Conservation (phyloP, 2,113 vertebrate genomes). For the Hirundichthys speculiger region DNA sequence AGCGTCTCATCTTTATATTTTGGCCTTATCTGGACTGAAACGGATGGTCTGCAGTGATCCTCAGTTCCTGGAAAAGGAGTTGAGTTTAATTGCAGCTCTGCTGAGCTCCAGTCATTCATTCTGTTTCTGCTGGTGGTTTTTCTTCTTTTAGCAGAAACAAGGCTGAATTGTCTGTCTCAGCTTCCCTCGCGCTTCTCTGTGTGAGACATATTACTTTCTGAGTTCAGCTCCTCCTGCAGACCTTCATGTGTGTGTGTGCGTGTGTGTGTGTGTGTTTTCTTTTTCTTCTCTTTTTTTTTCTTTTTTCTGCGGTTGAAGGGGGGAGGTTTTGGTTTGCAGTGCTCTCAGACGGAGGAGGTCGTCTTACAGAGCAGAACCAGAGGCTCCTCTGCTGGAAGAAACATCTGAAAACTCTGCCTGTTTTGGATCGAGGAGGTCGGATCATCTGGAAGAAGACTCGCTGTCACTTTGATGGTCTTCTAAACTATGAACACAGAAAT, state of each 20-base stretch:
- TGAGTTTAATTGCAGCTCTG: conserved; percentile 4
- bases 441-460: no score
- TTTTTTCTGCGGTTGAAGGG: conserved; percentile 57
- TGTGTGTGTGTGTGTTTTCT: neutral
- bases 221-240: conserved; percentile 52
- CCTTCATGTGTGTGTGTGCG: conserved; percentile 11
- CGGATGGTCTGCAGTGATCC: conserved; percentile 23
- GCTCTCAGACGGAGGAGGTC: conserved; percentile 67
- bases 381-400: conserved; percentile 45
- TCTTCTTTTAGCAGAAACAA: conserved; percentile 1
- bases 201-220: conserved; percentile 37
- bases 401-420: conserved; percentile 16
- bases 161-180: conserved; percentile 20
- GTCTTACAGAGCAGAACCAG: conserved; percentile 66
- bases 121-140: conserved; percentile 1
- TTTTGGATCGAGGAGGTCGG: neutral
- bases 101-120: neutral
- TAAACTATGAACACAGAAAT: conserved; percentile 49
- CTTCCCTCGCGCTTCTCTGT: conserved; percentile 25
- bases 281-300: neutral
- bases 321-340: conserved; percentile 64
- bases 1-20: conserved; percentile 3
- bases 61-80: conserved; percentile 22
- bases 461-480: no score
- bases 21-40: conserved; percentile 26